phyloP scores from a whole-genome alignment of 2,113 vertebrate genomes.

The Chaenocephalus aceratus region DNA sequence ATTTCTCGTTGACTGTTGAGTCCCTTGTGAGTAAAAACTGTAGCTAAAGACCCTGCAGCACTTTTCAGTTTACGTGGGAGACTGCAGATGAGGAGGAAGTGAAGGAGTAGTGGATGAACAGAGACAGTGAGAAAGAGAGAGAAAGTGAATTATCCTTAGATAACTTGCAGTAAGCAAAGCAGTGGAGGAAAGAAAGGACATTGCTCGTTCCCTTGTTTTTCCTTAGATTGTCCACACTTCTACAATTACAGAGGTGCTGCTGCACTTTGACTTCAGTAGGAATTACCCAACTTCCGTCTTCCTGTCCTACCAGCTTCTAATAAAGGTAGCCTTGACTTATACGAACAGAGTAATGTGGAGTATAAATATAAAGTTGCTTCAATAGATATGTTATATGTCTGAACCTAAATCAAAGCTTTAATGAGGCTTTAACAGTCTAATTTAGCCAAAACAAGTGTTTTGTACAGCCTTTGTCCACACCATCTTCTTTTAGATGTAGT shows the following conservation, averaged over 20 bases:
- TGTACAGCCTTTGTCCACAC: not conserved
- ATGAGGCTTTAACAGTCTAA: not conserved
- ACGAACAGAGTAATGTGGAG: not conserved
- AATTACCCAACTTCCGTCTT: not conserved
- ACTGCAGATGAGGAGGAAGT: slow-evolving; percentile 50
- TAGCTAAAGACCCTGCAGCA: slow-evolving; percentile 52
- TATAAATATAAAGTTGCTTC: not conserved
- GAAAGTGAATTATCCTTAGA: slow-evolving; percentile 1
- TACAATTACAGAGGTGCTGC: not conserved
- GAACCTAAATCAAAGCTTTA: not conserved
- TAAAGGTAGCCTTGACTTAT: not conserved
- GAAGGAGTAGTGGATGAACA: slow-evolving; percentile 23
- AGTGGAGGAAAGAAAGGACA: slow-evolving; percentile 16
- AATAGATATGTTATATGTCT: not conserved
- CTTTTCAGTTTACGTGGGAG: slow-evolving; percentile 64
- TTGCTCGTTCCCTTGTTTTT: slow-evolving; percentile 18
- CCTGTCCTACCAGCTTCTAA: not conserved
- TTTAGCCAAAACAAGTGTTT: too few species aligned
- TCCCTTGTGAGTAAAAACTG: slow-evolving; percentile 36
- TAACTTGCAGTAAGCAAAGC: slow-evolving; percentile 32
- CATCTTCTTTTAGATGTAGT: not conserved
- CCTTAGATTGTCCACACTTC: slow-evolving; percentile 8
- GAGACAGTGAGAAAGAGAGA: slow-evolving; percentile 4
- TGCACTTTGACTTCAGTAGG: slow-evolving; percentile 1
- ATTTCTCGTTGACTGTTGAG: slow-evolving; percentile 25